These are phyloP conservation scores for Drosophila parabipectinata DNA, from an alignment of 1,140 invertebrate genomes.

Conservation along the genomic window DNA sequence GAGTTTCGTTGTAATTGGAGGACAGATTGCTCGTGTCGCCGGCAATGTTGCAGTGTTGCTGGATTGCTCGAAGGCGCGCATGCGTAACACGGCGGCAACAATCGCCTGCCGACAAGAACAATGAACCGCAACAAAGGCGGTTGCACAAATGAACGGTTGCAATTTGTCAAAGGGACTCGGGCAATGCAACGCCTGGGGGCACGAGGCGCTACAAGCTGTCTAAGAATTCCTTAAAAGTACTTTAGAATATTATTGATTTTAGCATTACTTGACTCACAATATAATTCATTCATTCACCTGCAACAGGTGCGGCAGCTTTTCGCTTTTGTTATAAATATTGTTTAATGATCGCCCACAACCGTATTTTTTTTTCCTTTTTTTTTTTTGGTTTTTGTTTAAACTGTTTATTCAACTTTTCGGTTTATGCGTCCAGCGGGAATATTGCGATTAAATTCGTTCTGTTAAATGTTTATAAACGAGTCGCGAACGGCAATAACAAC, in stretches of 20 bases:
- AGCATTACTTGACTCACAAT: conserved; percentile 21
- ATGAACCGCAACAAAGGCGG: conserved; percentile 41
- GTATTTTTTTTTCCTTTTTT: conserved; percentile 1
- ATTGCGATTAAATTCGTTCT: conserved; percentile 24
- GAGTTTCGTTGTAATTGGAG: conserved; percentile 42
- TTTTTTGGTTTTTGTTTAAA: conserved; percentile 20
- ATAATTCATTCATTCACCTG: conserved; percentile 42
- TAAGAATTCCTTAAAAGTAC: not conserved
- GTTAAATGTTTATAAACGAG: conserved; percentile 68
- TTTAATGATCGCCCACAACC: conserved; percentile 24
- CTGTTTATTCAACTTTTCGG: conserved; percentile 53
- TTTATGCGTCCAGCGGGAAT: conserved; percentile 19
- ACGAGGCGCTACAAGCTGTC: not conserved
- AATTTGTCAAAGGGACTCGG: conserved; percentile 55
- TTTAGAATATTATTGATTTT: not conserved
- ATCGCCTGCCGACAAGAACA: conserved; percentile 23
- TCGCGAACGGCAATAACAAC: conserved; percentile 27
- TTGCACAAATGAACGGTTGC: conserved; percentile 70
- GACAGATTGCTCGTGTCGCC: conserved; percentile 43
- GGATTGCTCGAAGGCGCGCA: conserved; percentile 59
- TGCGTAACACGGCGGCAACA: conserved; percentile 71
- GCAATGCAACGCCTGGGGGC: conserved; percentile 38
- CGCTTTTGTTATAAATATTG: conserved; percentile 34
- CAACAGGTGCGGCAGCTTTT: conserved; percentile 54
- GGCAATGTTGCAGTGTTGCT: conserved; percentile 37